These are phyloP conservation scores for Beris morrisii DNA, from an alignment of 2,888 invertebrate species.

Conservation along the genomic window DNA sequence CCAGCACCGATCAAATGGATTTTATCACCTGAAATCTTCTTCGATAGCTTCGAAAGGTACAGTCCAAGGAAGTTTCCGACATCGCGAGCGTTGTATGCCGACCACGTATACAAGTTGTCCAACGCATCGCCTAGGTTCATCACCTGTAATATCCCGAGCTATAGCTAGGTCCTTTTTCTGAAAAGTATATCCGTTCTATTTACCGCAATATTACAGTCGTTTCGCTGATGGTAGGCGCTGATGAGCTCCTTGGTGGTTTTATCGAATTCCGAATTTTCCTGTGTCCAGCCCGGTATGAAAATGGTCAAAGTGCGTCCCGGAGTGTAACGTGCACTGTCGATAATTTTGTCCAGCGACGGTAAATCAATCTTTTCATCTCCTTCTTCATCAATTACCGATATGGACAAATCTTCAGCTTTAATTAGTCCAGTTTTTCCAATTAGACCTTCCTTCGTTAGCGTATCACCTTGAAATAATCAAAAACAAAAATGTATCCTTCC, in stretches of 20 bases:
- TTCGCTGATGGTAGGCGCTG: slow-evolving; percentile 18
- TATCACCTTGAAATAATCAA: slow-evolving; percentile 6
- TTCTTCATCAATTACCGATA: slow-evolving; percentile 9
- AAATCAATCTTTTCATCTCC: slow-evolving; percentile 5
- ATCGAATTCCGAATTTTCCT: neutral
- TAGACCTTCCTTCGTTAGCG: slow-evolving; percentile 10
- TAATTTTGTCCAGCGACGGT: neutral
- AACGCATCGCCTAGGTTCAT: slow-evolving; percentile 10
- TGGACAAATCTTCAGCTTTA: neutral
- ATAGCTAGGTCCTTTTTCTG: neutral
- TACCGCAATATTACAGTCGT: slow-evolving; percentile 29
- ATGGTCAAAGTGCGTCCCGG: slow-evolving; percentile 5
- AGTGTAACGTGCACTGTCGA: neutral
- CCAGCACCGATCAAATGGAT: slow-evolving; percentile 35
- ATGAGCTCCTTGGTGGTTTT: slow-evolving; percentile 5
- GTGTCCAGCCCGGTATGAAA: slow-evolving; percentile 34
- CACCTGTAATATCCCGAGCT: neutral
- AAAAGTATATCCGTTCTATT: neutral
- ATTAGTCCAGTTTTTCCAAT: slow-evolving; percentile 7
- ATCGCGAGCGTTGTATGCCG: slow-evolving; percentile 26
- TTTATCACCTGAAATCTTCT: neutral
- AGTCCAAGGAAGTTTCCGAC: slow-evolving; percentile 16
- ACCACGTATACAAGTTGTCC: slow-evolving; percentile 29
- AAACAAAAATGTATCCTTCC: neutral
- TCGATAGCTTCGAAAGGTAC: neutral